Base-by-base conservation (phyloP, 2,888 invertebrate genomes). In the Trachelus iudaicus region DNA sequence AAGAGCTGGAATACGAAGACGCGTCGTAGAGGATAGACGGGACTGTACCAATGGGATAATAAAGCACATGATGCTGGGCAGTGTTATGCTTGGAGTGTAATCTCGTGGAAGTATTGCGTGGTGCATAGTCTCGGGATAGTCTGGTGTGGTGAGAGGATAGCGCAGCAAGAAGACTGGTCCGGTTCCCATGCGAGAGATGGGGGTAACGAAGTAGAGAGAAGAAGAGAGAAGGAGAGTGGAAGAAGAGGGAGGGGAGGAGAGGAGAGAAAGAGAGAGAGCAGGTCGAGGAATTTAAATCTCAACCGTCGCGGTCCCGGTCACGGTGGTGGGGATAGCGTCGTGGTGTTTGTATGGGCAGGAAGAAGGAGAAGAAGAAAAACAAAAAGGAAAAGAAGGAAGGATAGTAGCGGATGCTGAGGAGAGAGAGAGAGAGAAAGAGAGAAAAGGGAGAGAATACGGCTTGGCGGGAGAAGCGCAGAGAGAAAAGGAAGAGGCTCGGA, bases 231-330 rank as follows among this genome's bases (percentile, higher is more conserved):
- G 69, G 2, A 69, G 31, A 34, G 75, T 35, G 37, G 40, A 77
- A 74, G 76, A 40, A 73, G 73, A 69, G 35, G 56, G 77, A 73
- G 73, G 69, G 68, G 73, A 23, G 73, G 75, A 40, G 34, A 9
- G 40, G 40, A 56, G n/a, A 34, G 76, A 12, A 3, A 35, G n/a
- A 37, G 33, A 13, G 3, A 15, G 73, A 23, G 74, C n/a, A 77
- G 73, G 73, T 73, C 85, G 85, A 87, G 88, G 90, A 91, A 91
- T 91, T 91, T 89, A 90, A 91, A 90, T 90, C 91, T 90, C 90
- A 91, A 91, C 91, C 88, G 91, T 91, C 91, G 88, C 83, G 34
- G n/a, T 84, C 85, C 83, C 83, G 85, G 84, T 80, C 78, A 79
- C 80, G 77, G 79, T 40, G 83, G 86, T 86, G 85, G 84, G 83